Evolutionary conservation across 2,797 vertebrate genomes (phyloP).

Genomic region (Tarsius wallacei): DNA sequence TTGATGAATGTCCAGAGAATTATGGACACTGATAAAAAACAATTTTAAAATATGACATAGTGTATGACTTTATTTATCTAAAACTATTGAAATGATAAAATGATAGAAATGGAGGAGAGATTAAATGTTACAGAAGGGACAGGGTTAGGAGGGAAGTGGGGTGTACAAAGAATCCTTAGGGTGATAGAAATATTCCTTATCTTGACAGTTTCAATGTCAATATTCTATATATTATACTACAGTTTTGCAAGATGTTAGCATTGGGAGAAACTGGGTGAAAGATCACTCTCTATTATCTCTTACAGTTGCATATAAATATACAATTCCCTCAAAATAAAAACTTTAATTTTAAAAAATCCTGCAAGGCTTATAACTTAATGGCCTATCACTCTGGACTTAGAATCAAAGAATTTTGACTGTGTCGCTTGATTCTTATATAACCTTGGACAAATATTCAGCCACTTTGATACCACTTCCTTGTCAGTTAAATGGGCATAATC

Average conservation of each 20-base stretch:
- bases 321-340: conserved; percentile 17
- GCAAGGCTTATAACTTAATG: background rate
- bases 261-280: background rate
- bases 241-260: background rate
- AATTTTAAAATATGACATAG: background rate
- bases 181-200: background rate
- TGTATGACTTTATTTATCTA: background rate
- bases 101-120: background rate
- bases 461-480: background rate
- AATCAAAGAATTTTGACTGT: background rate
- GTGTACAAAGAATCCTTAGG: background rate
- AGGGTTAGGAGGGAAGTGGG: background rate
- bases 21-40: background rate
- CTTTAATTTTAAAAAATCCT: background rate
- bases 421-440: background rate
- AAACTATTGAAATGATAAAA: background rate
- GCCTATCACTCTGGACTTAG: background rate
- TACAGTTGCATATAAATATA: background rate
- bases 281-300: background rate
- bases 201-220: background rate
- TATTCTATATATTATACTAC: background rate
- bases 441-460: background rate
- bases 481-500: background rate
- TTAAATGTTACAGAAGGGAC: background rate
- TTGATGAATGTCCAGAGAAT: background rate